Conservation (phyloP, 2,888 invertebrate species). For the Andrena haemorrhoa region DNA sequence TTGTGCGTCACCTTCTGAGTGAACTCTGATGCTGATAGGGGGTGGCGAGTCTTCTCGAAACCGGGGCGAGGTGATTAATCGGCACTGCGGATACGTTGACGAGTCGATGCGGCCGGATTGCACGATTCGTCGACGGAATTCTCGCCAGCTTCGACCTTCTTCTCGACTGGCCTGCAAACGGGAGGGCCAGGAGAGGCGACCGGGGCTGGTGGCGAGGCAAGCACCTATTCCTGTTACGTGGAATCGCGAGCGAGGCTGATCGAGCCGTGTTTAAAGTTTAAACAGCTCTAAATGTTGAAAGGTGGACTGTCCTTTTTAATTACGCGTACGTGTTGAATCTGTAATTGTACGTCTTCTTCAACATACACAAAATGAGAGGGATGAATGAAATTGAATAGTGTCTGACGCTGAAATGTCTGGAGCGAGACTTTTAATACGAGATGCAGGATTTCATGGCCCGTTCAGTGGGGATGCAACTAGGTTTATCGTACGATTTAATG, state of each 20-base stretch:
- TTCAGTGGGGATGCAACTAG: slow-evolving; percentile 13
- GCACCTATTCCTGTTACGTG: background rate
- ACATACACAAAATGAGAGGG: too few relatives aligned
- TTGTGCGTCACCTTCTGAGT: slow-evolving; percentile 24
- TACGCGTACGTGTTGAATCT: too few relatives aligned
- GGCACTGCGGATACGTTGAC: slow-evolving; percentile 65
- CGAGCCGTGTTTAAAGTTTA: background rate
- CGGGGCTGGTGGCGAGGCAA: slow-evolving; percentile 35
- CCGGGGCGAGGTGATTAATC: slow-evolving; percentile 67
- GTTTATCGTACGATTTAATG: slow-evolving; percentile 67
- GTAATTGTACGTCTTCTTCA: too few relatives aligned
- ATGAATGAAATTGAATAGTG: background rate
- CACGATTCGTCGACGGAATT: slow-evolving; percentile 52
- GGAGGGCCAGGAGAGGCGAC: background rate
- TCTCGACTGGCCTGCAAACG: slow-evolving; percentile 14
- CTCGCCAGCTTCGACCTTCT: slow-evolving; percentile 32
- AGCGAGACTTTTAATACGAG: too few relatives aligned
- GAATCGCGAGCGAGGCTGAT: slow-evolving; percentile 28
- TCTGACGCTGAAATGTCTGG: too few relatives aligned
- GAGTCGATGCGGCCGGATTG: slow-evolving; percentile 65
- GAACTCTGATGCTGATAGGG: slow-evolving; percentile 39
- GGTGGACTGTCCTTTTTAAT: too few relatives aligned
- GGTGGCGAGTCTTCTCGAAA: slow-evolving; percentile 57
- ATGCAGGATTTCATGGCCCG: background rate
- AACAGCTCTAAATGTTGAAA: too few relatives aligned